A percentile compares a stretch with the other conserved stretches of the same genome.
Evolutionary conservation across 2,888 invertebrate species (phyloP).

Genomic region (Tenthredo distinguenda): DNA sequence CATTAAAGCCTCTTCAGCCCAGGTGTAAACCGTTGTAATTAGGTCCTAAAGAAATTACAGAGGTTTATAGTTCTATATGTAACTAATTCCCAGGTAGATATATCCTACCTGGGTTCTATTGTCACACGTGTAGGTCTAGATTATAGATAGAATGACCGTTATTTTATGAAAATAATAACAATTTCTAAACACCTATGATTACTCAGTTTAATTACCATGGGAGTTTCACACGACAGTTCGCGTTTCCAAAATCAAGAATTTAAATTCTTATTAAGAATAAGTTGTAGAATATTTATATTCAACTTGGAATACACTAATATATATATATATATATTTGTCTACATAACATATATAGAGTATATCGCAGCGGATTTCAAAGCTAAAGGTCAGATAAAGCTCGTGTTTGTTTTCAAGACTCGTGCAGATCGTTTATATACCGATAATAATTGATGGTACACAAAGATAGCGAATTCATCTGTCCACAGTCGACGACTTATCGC

Average conservation of each 20-base stretch:
- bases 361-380: constrained; percentile 55
- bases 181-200: not conserved
- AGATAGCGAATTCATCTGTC: not conserved
- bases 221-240: no score
- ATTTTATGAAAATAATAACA: not conserved
- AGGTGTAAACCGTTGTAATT: not conserved
- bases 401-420: not conserved
- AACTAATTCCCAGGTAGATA: constrained; percentile 10
- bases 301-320: no score
- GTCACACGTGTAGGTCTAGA: not conserved
- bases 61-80: not conserved
- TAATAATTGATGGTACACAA: not conserved
- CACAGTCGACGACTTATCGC: not conserved
- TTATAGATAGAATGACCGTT: not conserved
- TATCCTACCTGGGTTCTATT: not conserved
- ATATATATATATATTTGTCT: no score
- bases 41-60: not conserved
- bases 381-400: constrained; percentile 54
- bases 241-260: not conserved
- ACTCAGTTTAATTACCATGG: not conserved
- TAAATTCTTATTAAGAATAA: not conserved
- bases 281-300: not conserved
- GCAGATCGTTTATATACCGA: not conserved
- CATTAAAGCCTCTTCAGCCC: not conserved
- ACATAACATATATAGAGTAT: constrained; percentile 45